Evolutionary conservation across 2,888 invertebrate species (phyloP), one percentile per base, ranked within the genome.

Genomic region (Celastrina argiolus): DNA sequence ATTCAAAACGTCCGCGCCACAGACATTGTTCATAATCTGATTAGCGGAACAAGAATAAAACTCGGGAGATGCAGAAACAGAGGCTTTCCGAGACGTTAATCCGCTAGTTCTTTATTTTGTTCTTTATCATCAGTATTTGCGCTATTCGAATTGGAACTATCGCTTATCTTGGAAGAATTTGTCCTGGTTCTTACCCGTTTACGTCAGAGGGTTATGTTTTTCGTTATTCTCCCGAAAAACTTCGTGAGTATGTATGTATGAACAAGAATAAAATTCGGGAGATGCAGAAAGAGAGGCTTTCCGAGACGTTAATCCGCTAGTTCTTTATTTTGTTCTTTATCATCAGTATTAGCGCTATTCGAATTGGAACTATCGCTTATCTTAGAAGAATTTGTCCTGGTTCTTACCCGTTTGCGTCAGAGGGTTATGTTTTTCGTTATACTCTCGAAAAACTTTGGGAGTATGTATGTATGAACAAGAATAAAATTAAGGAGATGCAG

Each of bases 11-110:
- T 73, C 73, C 71, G 69, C 59, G 69, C 72, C 68, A 71, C 74
- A 74, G 75, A 77, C 78, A 76, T 77, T 74, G 75, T 73, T 67
- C 69, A 70, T 71, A 76, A 75, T 75, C 74, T 72, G 72, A 76
- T 77, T 75, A 74, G 72, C 74, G 58, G 58, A 58, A 61, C 75
- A 72, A 76, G 73, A 72, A 74, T 73, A 75, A 72, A 75, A 75
- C 73, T 74, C 72, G 67, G 36, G 36, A 61, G 61, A 61, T 61
- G 39, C 14, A 36, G 61, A 36, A 61, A 61, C 61, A 61, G 36
- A 61, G 61, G 72, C 73, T 74, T 74, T 70, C 69, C 69, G 74
- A 80, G 78, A 39, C 36, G 22, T 34, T 59, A 34, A 59, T 36
- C 36, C 10, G 34, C 14, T 3, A 56, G 56, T 39, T 18, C 34